A percentile compares a stretch with the other conserved stretches of the same genome.
Conservation (phyloP, 2,113 vertebrate species). For the Uria lomvia region DNA sequence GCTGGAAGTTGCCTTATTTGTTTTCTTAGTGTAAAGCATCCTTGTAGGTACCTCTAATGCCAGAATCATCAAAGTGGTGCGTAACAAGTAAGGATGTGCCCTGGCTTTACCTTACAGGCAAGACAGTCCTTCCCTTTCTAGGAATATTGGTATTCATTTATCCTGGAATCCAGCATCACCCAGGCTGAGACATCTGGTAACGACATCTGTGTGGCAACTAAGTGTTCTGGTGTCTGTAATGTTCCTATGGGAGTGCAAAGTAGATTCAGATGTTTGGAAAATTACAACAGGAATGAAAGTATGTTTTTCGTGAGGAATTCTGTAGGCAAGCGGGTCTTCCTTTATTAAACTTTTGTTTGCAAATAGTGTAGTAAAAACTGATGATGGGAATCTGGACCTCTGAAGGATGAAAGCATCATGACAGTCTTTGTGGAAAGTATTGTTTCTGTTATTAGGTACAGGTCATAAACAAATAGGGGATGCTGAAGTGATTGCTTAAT, state of each 20-base stretch:
- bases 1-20: not conserved
- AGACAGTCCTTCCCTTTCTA: not conserved
- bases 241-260: not conserved
- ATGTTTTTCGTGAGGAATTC: not conserved
- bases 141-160: not conserved
- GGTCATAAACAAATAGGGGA: not conserved
- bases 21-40: not conserved
- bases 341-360: not conserved
- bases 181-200: not conserved
- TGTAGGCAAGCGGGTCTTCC: rapidly evolving
- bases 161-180: not conserved
- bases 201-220: not conserved
- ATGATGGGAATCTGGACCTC: not conserved
- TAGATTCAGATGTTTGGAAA: not conserved
- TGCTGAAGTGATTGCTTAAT: not conserved
- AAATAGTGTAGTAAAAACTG: not conserved
- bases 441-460: not conserved
- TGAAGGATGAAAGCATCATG: not conserved
- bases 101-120: not conserved
- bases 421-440: not conserved
- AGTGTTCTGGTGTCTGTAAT: not conserved
- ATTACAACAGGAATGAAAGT: not conserved
- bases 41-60: not conserved
- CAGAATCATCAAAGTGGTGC: not conserved
- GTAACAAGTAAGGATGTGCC: not conserved